Conservation (phyloP, 2,113 vertebrate species). For the Struthio camelus region DNA sequence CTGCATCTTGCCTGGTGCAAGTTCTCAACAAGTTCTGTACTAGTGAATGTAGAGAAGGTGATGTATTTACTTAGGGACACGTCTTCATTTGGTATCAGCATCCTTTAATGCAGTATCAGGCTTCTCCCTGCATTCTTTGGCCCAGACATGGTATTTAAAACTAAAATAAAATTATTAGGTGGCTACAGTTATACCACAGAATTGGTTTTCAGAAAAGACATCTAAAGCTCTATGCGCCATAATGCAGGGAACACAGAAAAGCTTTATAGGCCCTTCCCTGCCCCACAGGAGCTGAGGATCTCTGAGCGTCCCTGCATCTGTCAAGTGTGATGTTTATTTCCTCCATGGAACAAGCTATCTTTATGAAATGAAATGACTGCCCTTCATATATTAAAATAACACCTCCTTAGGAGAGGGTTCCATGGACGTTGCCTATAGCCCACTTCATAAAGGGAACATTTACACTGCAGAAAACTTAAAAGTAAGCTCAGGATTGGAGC, state of each 20-base stretch:
- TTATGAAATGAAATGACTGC: slow-evolving; percentile 77
- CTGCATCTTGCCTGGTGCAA: not conserved
- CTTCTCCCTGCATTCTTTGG: not conserved
- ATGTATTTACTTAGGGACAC: not conserved
- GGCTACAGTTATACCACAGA: slow-evolving; percentile 39
- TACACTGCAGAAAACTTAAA: slow-evolving; percentile 63
- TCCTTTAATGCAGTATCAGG: not conserved
- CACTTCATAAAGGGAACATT: slow-evolving; percentile 74
- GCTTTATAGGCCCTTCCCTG: slow-evolving; percentile 42
- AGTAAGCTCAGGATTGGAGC: slow-evolving; percentile 64
- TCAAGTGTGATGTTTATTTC: slow-evolving; percentile 73
- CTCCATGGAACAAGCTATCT: slow-evolving; percentile 74
- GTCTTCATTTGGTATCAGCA: not conserved
- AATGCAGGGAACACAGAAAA: slow-evolving; percentile 55
- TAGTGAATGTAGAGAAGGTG: not conserved
- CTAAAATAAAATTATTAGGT: slow-evolving; percentile 62
- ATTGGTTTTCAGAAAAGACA: slow-evolving; percentile 45
- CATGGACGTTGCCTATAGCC: slow-evolving; percentile 40
- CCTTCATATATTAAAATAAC: slow-evolving; percentile 80
- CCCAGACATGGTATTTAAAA: not conserved
- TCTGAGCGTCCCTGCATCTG: slow-evolving; percentile 69
- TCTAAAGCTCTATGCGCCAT: slow-evolving; percentile 6
- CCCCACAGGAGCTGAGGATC: slow-evolving; percentile 56
- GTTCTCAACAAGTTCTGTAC: not conserved
- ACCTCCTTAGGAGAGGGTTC: slow-evolving; percentile 76